Evolutionary conservation across 2,113 vertebrate genomes (phyloP), one percentile per base, ranked within the genome.

Genomic region (Entosphenus tridentatus): DNA sequence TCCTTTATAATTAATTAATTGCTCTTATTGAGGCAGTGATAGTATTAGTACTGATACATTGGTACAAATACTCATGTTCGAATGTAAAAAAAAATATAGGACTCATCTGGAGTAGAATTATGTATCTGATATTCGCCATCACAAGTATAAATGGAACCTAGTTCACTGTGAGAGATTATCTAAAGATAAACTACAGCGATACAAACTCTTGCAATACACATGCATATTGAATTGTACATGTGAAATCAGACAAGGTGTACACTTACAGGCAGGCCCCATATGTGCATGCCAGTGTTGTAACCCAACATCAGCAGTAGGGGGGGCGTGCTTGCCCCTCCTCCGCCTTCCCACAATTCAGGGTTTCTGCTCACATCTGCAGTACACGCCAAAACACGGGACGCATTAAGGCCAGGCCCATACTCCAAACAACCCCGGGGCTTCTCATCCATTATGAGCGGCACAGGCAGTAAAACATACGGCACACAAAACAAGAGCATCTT

Each of bases 211-310:
- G 6, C 4, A 62, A 62, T 62, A 13, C 3, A 14, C 13, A 62
- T 17, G 16, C 13, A 13, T 14, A 17, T 14, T 14, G 58, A 62
- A 62, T 17, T 62, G 13, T 62, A 14, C 13, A 71, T 12, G n/a
- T 7, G n/a, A 12, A 54, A 57, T 9, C 39, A 68, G 17, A 11
- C 9, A 55, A 69, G 55, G 54, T 10, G 55, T 57, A 55, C 70
- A 82, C 93, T 95, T 75, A 96, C 93, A 74, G 93, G 92, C 62
- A 96, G 76, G 70, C 86, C 89, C 93, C 93, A 98, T 73, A 98
- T 81, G 77, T 98, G 93, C 84, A 96, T 87, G 69, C 93, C 93
- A 55, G 96, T 88, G 2, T 85, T 80, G 75, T 98, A 98, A 1
- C 93, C 93, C 8, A 98, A 85, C 85, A 95, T 77, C 68, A 98